phyloP scores from a whole-genome alignment of 2,113 vertebrate species.

The Rhegmatorhina hoffmannsi region DNA sequence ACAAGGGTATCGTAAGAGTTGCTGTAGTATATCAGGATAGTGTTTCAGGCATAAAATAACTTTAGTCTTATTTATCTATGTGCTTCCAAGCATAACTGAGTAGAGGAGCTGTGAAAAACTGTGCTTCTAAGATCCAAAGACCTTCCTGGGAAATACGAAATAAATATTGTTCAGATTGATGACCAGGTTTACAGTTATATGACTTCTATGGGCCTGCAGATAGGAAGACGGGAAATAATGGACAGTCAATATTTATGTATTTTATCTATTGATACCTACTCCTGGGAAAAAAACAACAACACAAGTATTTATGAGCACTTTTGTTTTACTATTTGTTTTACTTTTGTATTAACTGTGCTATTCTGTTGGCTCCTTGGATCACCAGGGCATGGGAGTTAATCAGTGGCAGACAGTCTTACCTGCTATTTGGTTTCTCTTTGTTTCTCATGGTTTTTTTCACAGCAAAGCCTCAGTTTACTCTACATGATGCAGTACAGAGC shows the following conservation, averaged over 20 bases:
- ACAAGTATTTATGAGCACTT: background rate
- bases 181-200: background rate
- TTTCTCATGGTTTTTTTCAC: background rate
- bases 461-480: background rate
- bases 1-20: background rate
- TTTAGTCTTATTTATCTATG: background rate
- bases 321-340: background rate
- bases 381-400: background rate
- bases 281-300: background rate
- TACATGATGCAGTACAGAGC: background rate
- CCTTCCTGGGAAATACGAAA: background rate
- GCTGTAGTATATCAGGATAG: background rate
- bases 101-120: background rate
- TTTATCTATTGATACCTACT: background rate
- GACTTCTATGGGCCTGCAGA: background rate
- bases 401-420: background rate
- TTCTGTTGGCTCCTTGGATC: background rate
- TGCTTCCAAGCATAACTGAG: background rate
- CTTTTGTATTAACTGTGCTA: background rate
- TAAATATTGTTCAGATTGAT: background rate
- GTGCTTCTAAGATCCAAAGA: background rate
- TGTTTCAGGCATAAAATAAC: slow-evolving; percentile 15
- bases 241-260: background rate
- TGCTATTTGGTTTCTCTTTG: background rate
- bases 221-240: background rate